Evolutionary conservation across 2,113 vertebrate genomes (phyloP).

Genomic region (Peromyscus polionotus): DNA sequence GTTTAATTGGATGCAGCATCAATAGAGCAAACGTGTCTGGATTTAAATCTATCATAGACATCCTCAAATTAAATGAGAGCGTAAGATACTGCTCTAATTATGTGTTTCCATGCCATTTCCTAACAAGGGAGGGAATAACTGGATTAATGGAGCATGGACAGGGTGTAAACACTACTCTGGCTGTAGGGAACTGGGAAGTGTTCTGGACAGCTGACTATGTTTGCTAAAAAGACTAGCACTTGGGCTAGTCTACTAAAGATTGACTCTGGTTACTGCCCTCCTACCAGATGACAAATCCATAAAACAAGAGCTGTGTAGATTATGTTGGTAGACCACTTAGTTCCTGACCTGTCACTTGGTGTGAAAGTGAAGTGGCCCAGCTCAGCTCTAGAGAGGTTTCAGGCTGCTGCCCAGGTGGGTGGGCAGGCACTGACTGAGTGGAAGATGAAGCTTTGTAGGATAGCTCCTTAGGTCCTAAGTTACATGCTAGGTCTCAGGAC

Average conservation of each 20-base stretch:
- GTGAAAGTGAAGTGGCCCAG: not conserved
- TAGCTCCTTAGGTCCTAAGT: not conserved
- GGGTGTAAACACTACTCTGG: slow-evolving; percentile 37
- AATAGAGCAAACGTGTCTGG: slow-evolving; percentile 55
- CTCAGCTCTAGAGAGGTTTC: not conserved
- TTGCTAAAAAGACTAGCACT: not conserved
- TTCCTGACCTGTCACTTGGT: not conserved
- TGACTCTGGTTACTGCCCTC: not conserved
- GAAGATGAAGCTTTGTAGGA: not conserved
- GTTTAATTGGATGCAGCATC: slow-evolving; percentile 44
- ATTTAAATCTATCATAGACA: slow-evolving; percentile 72
- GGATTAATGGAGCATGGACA: slow-evolving; percentile 58
- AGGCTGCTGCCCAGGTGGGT: not conserved
- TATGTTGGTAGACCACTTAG: not conserved
- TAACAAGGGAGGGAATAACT: slow-evolving; percentile 72
- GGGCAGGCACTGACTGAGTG: not conserved
- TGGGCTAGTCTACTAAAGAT: not conserved
- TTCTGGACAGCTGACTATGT: not conserved
- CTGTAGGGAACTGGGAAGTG: not conserved
- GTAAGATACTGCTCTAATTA: slow-evolving; percentile 65
- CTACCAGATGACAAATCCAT: not conserved
- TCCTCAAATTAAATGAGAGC: slow-evolving; percentile 67
- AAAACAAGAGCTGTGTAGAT: not conserved
- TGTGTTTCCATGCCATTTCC: slow-evolving; percentile 57
- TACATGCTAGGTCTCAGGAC: not conserved